Evolutionary conservation across 37 sponge, comb jelly and placozoan genomes (phyloP), one percentile per base, ranked within the genome.

Genomic region (Petrosia ficiformis): DNA sequence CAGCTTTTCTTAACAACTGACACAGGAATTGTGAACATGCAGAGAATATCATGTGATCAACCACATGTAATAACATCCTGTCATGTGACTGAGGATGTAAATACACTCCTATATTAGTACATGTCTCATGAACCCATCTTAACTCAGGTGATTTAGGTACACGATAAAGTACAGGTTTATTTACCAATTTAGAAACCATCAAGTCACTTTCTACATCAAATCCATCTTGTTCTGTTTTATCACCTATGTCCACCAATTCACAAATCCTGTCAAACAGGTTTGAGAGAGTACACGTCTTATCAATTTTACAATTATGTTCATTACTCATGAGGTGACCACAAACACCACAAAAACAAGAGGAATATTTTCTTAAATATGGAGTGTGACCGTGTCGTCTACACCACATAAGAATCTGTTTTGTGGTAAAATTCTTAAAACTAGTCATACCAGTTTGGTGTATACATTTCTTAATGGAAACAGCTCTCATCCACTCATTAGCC

Each of bases 401-500:
- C 94, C 94, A 93, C 26, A 66, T 35, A 67, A 89, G 43, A 75
- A 93, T 64, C n/a, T 60, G 28, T 29, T 32, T 42, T 43, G 76
- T 81, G 34, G 75, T 30, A 36, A 52, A 67, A 14, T 72, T 39
- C 25, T 2, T 16, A 32, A 28, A 39, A 34, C 4, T 39, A 16
- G 38, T 28, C 31, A 41, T 21, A 30, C 25, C 25, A 22, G 48
- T 42, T n/a, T 44, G 40, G 2, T 48, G 38, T 60, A 32, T 64
- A 25, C 33, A 64, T 64, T 78, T 32, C 52, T 56, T 73, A 21
- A 86, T 54, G 10, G 86, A 80, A 1, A 86, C 78, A 6, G 95
- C 95, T 64, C 95, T 74, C 84, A 84, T 86, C 95, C 95, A 94
- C 77, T 94, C 95, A 6, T 70, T 32, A 4, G 95, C 87, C 36